Percentiles rank a stretch among this genome's conserved stretches.
Evolutionary conservation across 2,888 invertebrate genomes (phyloP).

Genomic region (Rhamphomyia laevipes): DNA sequence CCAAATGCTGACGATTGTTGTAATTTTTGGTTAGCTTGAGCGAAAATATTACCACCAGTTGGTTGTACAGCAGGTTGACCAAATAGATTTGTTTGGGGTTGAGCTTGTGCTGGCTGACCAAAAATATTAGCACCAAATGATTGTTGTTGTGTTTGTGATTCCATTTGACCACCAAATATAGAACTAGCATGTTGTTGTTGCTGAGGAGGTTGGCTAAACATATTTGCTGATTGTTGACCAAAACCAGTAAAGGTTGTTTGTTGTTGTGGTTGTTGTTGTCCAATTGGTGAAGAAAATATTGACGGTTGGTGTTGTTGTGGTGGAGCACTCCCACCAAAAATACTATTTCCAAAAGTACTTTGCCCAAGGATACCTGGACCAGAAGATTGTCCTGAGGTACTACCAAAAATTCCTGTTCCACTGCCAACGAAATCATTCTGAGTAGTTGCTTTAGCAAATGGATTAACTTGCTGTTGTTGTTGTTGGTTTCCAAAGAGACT

Average conservation of each 20-base stretch:
- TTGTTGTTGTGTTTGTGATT: slow-evolving; percentile 18
- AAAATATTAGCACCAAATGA: slow-evolving; percentile 13
- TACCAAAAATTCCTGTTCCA: background rate
- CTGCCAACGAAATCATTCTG: background rate
- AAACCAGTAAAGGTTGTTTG: background rate
- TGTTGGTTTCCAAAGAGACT: slow-evolving; percentile 12
- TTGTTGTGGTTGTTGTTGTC: background rate
- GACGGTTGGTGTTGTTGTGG: slow-evolving; percentile 17
- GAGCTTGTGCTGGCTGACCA: slow-evolving; percentile 9
- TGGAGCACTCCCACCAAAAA: slow-evolving; percentile 3
- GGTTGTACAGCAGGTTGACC: slow-evolving; percentile 1
- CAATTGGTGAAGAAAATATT: slow-evolving; percentile 14
- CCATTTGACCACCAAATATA: slow-evolving; percentile 19
- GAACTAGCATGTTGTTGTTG: slow-evolving; percentile 16
- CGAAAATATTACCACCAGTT: slow-evolving; percentile 2
- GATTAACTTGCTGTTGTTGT: background rate
- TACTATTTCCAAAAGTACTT: background rate
- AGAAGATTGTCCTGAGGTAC: background rate
- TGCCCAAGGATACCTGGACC: background rate
- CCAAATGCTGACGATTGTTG: slow-evolving; percentile 6
- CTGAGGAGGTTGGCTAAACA: slow-evolving; percentile 4
- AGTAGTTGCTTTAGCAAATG: background rate
- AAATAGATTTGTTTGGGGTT: slow-evolving; percentile 13
- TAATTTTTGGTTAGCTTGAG: slow-evolving; percentile 1
- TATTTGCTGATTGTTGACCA: too few relatives aligned